Evolutionary conservation across 1,140 invertebrate species (phyloP).

Genomic region (Zaprionus lachaisei): DNA sequence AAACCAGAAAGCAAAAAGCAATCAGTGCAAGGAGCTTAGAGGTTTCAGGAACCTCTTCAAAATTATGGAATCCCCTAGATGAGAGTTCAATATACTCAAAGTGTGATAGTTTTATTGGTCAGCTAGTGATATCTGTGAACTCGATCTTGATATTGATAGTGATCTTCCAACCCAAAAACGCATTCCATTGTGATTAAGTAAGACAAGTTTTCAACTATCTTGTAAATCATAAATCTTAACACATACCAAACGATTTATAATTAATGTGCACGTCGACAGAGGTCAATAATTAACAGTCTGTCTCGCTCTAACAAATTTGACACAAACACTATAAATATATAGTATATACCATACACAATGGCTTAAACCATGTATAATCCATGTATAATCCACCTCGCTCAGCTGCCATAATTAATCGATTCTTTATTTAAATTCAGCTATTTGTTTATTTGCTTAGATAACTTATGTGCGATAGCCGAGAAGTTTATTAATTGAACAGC

Average conservation of each 20-base stretch:
- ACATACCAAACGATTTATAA: constrained; percentile 31
- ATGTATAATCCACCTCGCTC: constrained; percentile 10
- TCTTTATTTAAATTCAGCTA: constrained; percentile 38
- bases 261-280: constrained; percentile 42
- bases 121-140: not conserved
- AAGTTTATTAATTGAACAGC: constrained; percentile 28
- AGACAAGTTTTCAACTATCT: constrained; percentile 33
- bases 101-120: not conserved
- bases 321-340: not conserved
- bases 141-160: not conserved
- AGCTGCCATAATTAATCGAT: constrained; percentile 45
- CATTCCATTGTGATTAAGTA: constrained; percentile 52
- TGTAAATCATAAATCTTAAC: constrained; percentile 56
- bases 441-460: constrained; percentile 50
- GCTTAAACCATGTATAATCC: too few species aligned
- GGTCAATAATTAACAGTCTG: constrained; percentile 45
- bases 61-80: not conserved
- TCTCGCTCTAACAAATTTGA: constrained; percentile 2
- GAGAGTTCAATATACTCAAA: not conserved
- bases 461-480: not conserved
- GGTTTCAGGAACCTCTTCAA: not conserved
- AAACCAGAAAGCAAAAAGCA: not conserved
- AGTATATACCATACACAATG: not conserved
- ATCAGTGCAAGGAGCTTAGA: not conserved
- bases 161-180: constrained; percentile 1